Evolutionary conservation across 2,888 invertebrate genomes (phyloP), one percentile per base, ranked within the genome.

Genomic region (Calliphora vomitoria): DNA sequence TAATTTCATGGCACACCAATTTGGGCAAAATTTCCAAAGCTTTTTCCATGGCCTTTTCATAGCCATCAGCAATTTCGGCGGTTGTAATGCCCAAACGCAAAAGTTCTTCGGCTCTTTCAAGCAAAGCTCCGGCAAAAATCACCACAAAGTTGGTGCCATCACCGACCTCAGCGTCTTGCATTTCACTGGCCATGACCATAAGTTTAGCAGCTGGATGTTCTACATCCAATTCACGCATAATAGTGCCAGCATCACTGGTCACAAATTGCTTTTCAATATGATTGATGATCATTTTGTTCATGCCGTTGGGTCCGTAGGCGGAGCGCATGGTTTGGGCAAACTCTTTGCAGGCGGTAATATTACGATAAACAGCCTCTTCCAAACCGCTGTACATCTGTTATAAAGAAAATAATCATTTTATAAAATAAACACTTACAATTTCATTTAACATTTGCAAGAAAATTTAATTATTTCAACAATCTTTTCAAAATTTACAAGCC

Each of bases 281-380:
- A 94, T 99, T 99, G 85, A 99, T 99, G 31, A 99, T 97, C 98
- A 99, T 99, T 95, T 99, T 99, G 94, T 99, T 99, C 98, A 97
- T 97, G 90, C 99, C 99, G 94, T 98, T 98, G 10, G 99, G 99
- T 0, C 99, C 99, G 94, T 98, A 99, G 1, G 99, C 98, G 31
- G 99, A 98, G 89, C 97, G 96, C 35, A 99, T 97, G 88, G 98
- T 98, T 91, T 97, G 97, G 2, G 99, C 96, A 91, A 99, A 98
- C 92, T 99, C 98, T 93, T 98, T 98, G 94, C 99, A 99, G 25
- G 99, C 99, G 90, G 95, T 96, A 90, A 99, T 99, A 93, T 99
- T 99, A 85, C 99, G 95, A 92, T 96, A 97, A 0, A 99, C 98
- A 8, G 99, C 99, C 95, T 99, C 99, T 94, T 99, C 99, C 66